Evolutionary conservation across 2,797 vertebrate species (phyloP), one percentile per base, ranked within the genome.

Genomic region (Synanceia verrucosa): DNA sequence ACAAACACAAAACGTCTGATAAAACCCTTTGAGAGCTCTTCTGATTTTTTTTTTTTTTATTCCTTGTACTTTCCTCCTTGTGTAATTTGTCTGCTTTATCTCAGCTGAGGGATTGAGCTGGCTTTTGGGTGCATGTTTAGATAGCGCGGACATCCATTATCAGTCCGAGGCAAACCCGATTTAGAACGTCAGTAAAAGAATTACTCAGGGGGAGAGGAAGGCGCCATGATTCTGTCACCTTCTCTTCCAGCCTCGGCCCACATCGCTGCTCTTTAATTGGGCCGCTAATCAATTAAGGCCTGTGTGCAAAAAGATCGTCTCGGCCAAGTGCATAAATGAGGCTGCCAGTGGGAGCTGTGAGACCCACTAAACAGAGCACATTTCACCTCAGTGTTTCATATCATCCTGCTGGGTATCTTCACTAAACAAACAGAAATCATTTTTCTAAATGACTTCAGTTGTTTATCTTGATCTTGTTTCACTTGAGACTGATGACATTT

Each of bases 101-200:
- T 86, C 70, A 50, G 72, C 59, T 24, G 62, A 73, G 58, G 64
- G 65, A 70, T 43, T 37, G 78, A 83, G 64, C 76, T 47, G 72
- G 72, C 71, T 80, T 85, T 65, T 36, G 79, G 68, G 88, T 77
- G 82, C 83, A 88, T 90, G 87, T 86, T 90, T 82, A 81, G 84
- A 84, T 86, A 81, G 70, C 34, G 29, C 23, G 19, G 84, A 88
- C 82, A 87, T 91, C 85, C 86, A 86, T 92, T 91, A 92, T 88
- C 83, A 62, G 83, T 79, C 86, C 26, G 66, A 55, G 71, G 70
- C 82, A 88, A 91, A 89, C 82, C 82, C 51, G 69, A 91, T 92
- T 88, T 82, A 82, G 73, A 71, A 50, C 50, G 62, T 68, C 52
- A 4, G 63, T 79, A 62, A 80, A 71, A 73, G 50, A 88, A 86